Evolutionary conservation across 30 jellyfish, hydroid and myxozoan species (phyloP), one percentile per base, ranked within the genome.

Genomic region (Sanderia malayensis): DNA sequence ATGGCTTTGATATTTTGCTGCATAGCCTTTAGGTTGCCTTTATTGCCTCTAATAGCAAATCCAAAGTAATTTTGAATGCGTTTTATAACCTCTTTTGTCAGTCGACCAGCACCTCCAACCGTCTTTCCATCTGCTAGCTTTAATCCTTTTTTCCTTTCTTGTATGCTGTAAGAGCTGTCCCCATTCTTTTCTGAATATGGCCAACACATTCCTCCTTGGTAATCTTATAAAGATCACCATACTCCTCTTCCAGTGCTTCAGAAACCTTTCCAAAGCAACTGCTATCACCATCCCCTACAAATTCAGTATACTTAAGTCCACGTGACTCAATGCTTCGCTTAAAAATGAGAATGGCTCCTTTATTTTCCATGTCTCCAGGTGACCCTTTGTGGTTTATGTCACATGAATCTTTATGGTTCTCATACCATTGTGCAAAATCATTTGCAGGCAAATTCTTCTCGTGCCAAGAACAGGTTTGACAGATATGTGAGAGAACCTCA

Each of bases 91-190:
- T 73, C 65, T 31, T 53, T 61, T 33, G 85, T 73, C 10, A 73
- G 73, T 20, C 85, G 63, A 2, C 76, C 76, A 49, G 75, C 85
- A 0, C 85, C 85, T 49, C 85, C 85, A 7, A 58, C 85, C 28
- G 73, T 70, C 57, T 73, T 73, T 18, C 85, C 85, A 58, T 73
- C 85, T 10, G 53, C 44, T 20, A 73, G 85, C 55, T 73, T 46
- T 58, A 49, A 63, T 2, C 64, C 74, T 26, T 34, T 52, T 75
- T 49, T 73, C 49, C 41, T 41, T 70, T 73, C 57, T 65, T 4
- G 53, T 4, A 27, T 75, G 75, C n/a, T n/a, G n/a, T n/a, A n/a
- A n/a, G n/a, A n/a, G n/a, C n/a, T n/a, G n/a, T n/a, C n/a, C n/a
- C n/a, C 64, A 73, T 53, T 21, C 74, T 31, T 44, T 55, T 73